These are phyloP conservation scores for Nansenia antarctica DNA, from an alignment of 2,113 vertebrate species.

Conservation along the genomic window DNA sequence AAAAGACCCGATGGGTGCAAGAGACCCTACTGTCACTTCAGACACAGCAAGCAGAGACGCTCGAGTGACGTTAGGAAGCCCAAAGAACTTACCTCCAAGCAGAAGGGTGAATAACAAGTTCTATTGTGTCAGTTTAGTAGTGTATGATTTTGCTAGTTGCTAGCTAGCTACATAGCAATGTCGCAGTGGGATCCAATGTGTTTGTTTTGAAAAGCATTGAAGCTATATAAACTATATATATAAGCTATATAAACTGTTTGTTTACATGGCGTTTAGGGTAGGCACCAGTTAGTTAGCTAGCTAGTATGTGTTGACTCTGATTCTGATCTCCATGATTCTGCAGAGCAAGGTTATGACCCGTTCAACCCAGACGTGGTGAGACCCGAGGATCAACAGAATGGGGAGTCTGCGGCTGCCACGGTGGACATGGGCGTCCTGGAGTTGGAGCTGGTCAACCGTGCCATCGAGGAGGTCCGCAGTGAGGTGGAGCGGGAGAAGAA, in stretches of 20 bases:
- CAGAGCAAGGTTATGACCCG: slow-evolving; percentile 91
- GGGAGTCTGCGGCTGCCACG: slow-evolving; percentile 62
- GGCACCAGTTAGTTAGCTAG: neutral
- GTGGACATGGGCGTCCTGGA: slow-evolving; percentile 79
- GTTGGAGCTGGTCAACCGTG: slow-evolving; percentile 90
- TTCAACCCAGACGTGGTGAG: slow-evolving; percentile 89
- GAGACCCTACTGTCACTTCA: slow-evolving; percentile 94
- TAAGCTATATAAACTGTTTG: neutral
- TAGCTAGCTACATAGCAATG: neutral
- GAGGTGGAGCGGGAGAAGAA: slow-evolving; percentile 92
- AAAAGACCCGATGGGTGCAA: slow-evolving; percentile 81
- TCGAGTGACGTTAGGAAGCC: slow-evolving; percentile 48
- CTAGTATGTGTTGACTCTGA: neutral
- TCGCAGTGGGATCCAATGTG: neutral
- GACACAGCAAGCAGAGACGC: slow-evolving; percentile 79
- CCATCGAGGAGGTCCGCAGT: slow-evolving; percentile 88
- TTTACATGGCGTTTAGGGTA: neutral
- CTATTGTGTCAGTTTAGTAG: slow-evolving; percentile 3
- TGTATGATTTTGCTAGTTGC: neutral
- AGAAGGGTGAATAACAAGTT: slow-evolving; percentile 59
- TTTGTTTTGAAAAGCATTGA: neutral
- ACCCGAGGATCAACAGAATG: slow-evolving; percentile 66
- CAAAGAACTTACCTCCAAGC: slow-evolving; percentile 38
- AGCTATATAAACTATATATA: neutral
- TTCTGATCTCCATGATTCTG: neutral